Base-by-base conservation (phyloP, 1,140 invertebrate species). In the Bombyx mandarina region DNA sequence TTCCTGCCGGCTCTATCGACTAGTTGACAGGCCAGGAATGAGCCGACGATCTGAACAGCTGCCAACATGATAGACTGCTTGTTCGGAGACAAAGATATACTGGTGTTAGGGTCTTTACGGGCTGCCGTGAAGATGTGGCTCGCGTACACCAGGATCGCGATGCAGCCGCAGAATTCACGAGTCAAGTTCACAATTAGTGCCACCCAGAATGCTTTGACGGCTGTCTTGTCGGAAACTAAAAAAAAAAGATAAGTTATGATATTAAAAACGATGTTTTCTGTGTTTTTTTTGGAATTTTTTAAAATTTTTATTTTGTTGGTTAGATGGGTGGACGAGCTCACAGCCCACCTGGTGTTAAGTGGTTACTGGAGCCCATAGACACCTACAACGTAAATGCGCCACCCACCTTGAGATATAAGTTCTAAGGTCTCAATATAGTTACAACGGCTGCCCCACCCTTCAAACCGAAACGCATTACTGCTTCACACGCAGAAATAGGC, bases 151-250 rank as follows among this genome's bases (percentile, higher is more conserved):
- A 86, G 57, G 1, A 86, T 75, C 0, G 80, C 81, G 9, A 86
- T 86, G 61, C 83, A 86, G n/a, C 83, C 83, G 62, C 83, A 82
- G 62, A 86, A 86, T 52, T 86, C 83, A 0, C 83, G 42, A 0
- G 77, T 75, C 1, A 86, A 59, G 52, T 84, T 84, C 52, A 86
- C 79, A 57, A 82, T 79, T 0, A 86, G 67, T 1, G 79, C 74
- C 10, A 86, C 80, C 79, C 76, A 86, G 67, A 86, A 86, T 0
- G 82, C 82, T 54, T 86, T 83, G 0, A 79, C 49, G 1, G 79
- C 67, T n/a, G 75, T 83, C 47, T 82, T 83, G 61, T 84, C 71
- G n/a, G 69, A 53, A 56, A 77, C 81, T 82, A 65, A 4, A 63
- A 69, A 49, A 18, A 58, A 45, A 51, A 45, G 12, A 18, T 18